phyloP scores from a whole-genome alignment of 2,797 vertebrate genomes.

The Clarias laeviceps region DNA sequence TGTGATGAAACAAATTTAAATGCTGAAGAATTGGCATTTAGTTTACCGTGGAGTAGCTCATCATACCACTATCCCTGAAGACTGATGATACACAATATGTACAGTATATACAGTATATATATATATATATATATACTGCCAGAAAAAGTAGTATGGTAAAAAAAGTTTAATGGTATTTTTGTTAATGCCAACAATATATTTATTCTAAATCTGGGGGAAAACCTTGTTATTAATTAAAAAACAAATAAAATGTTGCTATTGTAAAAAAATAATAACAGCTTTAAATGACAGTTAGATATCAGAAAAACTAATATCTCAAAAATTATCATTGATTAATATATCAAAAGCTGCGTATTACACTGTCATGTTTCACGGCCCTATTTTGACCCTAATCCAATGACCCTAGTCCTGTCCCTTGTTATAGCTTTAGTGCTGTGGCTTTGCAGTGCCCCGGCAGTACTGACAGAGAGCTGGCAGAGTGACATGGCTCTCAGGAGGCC shows the following conservation, averaged over 20 bases:
- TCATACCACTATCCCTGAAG: not conserved
- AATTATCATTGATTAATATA: not conserved
- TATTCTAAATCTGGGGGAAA: no score
- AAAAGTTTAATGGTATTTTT: not conserved
- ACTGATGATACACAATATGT: not conserved
- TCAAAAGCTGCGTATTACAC: no score
- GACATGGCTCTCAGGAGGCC: slow-evolving; percentile 44
- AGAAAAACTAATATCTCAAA: not conserved
- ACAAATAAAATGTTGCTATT: not conserved
- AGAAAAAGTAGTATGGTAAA: not conserved
- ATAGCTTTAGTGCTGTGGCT: slow-evolving; percentile 33
- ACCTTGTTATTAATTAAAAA: not conserved
- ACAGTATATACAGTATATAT: not conserved
- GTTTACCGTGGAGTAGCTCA: not conserved
- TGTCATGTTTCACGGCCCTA: not conserved
- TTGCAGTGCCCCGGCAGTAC: slow-evolving; percentile 25
- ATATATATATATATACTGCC: not conserved
- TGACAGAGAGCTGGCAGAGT: slow-evolving; percentile 47
- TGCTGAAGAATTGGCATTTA: not conserved
- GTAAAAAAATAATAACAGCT: not conserved
- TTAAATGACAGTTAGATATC: not conserved
- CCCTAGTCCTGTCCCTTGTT: slow-evolving; percentile 43
- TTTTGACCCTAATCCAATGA: not conserved
- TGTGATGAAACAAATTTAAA: not conserved
- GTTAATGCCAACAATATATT: not conserved